A percentile compares a stretch with the other conserved stretches of the same genome.
Evolutionary conservation across 2,113 vertebrate species (phyloP).

Genomic region (Chlorocebus sabaeus): DNA sequence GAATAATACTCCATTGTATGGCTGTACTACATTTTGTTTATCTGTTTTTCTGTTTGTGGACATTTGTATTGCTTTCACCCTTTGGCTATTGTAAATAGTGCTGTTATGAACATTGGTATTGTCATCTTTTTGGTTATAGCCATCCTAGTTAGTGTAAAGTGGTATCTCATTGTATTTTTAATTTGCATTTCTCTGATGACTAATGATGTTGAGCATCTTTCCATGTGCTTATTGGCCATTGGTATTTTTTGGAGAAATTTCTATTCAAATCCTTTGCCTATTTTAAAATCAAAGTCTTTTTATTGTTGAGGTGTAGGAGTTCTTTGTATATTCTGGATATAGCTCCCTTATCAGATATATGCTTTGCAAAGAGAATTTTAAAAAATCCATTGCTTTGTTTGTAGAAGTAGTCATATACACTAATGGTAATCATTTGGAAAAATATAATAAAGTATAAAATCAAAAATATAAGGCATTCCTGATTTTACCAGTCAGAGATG

Average conservation of each 20-base stretch:
- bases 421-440: conserved; percentile 19
- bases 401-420: neutral
- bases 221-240: neutral
- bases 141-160: neutral
- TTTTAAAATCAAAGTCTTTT: conserved; percentile 25
- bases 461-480: neutral
- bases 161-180: neutral
- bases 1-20: neutral
- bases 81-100: neutral
- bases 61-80: neutral
- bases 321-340: conserved; percentile 22
- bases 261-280: conserved; percentile 15
- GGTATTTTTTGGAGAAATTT: conserved; percentile 37
- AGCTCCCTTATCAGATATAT: neutral
- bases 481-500: conserved; percentile 12
- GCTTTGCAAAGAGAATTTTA: conserved; percentile 11
- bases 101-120: neutral
- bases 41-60: conserved; percentile 1
- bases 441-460: conserved; percentile 32
- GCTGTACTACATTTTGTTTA: neutral
- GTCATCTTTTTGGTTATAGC: neutral
- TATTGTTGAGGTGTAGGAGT: neutral
- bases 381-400: conserved; percentile 22
- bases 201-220: conserved; percentile 25
- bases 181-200: conserved; percentile 5